These are phyloP conservation scores for Brachirus orientalis DNA, from an alignment of 2,113 vertebrate species.

Conservation along the genomic window DNA sequence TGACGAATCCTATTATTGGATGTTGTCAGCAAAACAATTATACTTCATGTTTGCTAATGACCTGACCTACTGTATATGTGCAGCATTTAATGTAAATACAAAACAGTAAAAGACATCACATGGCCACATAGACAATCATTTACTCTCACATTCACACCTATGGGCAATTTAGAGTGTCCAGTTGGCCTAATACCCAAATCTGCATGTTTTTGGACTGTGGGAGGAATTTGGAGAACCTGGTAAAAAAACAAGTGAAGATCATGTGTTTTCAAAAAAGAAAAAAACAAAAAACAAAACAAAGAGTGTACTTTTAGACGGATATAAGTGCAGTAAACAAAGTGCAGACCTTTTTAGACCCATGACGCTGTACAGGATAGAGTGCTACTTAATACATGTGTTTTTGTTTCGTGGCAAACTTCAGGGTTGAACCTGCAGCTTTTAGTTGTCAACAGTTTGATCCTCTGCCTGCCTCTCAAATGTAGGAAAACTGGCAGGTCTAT, in stretches of 20 bases:
- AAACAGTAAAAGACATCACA: background rate
- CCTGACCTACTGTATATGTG: background rate
- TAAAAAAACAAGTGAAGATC: background rate
- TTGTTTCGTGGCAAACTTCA: background rate
- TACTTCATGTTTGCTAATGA: background rate
- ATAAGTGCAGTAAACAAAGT: background rate
- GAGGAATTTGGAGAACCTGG: too few relatives aligned
- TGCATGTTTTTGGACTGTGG: too few relatives aligned
- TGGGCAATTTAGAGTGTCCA: too few relatives aligned
- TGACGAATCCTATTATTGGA: too few relatives aligned
- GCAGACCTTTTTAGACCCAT: background rate
- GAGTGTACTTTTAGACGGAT: background rate
- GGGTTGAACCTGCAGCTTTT: background rate
- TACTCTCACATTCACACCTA: too few relatives aligned
- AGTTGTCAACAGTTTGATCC: conserved; percentile 3
- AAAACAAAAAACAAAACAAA: too few relatives aligned
- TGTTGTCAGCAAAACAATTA: too few relatives aligned
- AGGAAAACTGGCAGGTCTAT: background rate
- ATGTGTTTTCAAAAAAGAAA: too few relatives aligned
- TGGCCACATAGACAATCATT: too few relatives aligned
- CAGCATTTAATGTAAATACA: background rate
- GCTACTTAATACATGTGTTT: background rate
- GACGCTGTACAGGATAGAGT: background rate
- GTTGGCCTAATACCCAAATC: too few relatives aligned
- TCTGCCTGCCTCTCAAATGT: conserved; percentile 4